phyloP scores from a whole-genome alignment of 2,797 vertebrate genomes.

The Mus caroli region DNA sequence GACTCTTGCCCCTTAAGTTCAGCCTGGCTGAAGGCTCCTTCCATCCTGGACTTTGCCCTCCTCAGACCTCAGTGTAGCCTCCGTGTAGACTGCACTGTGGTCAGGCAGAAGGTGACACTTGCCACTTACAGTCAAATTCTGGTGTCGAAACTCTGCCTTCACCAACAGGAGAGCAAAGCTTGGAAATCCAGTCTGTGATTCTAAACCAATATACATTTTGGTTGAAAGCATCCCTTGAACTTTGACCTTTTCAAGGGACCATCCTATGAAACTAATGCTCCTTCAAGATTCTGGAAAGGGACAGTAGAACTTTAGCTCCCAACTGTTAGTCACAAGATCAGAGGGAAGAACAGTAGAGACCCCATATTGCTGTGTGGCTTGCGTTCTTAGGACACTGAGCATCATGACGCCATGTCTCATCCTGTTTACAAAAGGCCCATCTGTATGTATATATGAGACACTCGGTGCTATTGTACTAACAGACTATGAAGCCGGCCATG shows the following conservation, averaged over 20 bases:
- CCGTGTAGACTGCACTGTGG: neutral
- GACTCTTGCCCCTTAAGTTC: neutral
- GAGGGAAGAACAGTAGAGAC: neutral
- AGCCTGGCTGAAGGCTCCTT: neutral
- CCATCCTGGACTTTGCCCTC: fast-evolving
- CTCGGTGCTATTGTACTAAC: neutral
- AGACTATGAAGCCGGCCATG: neutral
- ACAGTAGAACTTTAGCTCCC: neutral
- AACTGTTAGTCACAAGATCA: too few species aligned
- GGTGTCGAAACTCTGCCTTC: neutral
- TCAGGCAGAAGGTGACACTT: neutral
- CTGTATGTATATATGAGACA: neutral
- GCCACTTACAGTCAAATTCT: too few species aligned
- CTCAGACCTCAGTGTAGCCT: neutral
- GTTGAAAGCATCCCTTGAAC: neutral
- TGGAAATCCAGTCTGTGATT: neutral
- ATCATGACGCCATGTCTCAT: too few species aligned
- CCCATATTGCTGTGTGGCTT: neutral
- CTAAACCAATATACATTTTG: neutral
- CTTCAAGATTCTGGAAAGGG: neutral
- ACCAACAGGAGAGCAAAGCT: neutral
- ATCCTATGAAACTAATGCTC: neutral
- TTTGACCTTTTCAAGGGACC: neutral
- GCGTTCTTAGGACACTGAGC: neutral
- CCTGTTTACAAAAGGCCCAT: neutral